These are phyloP conservation scores for Pseudomugil tenellus DNA, from an alignment of 2,797 vertebrate genomes.

Conservation along the genomic window DNA sequence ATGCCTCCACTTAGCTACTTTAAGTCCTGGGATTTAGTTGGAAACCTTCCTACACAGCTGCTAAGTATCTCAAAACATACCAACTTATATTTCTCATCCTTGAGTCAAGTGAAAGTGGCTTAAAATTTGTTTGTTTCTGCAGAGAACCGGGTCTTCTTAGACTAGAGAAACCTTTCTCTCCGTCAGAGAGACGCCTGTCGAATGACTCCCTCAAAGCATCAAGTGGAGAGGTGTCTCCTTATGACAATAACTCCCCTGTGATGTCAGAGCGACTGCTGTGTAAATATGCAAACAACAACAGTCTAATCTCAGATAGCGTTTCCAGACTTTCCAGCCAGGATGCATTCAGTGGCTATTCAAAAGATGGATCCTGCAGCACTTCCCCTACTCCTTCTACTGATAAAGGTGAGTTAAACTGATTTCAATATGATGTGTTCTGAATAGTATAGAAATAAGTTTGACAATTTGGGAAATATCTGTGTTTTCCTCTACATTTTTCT, in stretches of 20 bases:
- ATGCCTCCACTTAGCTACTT: not conserved
- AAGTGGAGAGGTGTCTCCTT: conserved; percentile 94
- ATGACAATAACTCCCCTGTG: conserved; percentile 95
- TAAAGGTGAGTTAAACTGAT: conserved; percentile 80
- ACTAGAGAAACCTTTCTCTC: conserved; percentile 82
- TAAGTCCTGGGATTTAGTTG: not conserved
- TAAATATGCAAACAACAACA: conserved; percentile 77
- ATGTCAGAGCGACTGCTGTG: conserved; percentile 84
- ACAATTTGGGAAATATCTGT: not conserved
- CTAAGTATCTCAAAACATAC: not conserved
- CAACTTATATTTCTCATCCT: not conserved
- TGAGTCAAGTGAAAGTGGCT: not conserved
- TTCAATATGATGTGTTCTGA: not conserved
- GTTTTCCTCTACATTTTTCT: not conserved
- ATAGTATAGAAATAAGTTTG: not conserved
- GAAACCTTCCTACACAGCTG: not conserved
- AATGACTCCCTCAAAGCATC: conserved; percentile 91
- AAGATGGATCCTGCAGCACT: conserved; percentile 81
- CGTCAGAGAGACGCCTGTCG: conserved; percentile 86
- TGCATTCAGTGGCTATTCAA: conserved; percentile 70
- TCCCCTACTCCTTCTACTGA: conserved; percentile 76
- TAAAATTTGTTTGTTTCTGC: conserved; percentile 40
- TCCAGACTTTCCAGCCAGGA: conserved; percentile 76
- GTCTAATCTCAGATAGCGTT: conserved; percentile 71
- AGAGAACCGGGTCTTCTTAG: conserved; percentile 82